Conservation (phyloP, 2,113 vertebrate genomes). For the Diphyllodes magnificus region DNA sequence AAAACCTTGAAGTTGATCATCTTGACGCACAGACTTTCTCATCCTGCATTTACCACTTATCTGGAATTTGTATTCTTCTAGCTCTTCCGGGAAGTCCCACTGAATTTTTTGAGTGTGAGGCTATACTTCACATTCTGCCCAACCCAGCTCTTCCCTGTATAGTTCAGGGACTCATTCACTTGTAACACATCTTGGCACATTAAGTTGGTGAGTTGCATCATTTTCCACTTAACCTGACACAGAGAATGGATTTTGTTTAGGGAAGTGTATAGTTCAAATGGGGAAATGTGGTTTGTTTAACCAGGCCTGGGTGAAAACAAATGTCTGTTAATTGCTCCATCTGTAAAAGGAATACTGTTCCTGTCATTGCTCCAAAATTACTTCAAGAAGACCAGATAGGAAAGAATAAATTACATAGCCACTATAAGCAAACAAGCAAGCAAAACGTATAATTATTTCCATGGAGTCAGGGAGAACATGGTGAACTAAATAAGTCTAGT, state of each 20-base stretch:
- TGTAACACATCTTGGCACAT: background rate
- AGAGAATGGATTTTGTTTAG: background rate
- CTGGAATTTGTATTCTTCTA: fast-evolving
- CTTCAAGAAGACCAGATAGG: background rate
- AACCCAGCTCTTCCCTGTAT: background rate
- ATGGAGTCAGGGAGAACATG: background rate
- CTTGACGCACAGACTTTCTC: background rate
- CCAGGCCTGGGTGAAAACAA: background rate
- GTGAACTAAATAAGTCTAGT: background rate
- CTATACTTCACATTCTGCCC: background rate
- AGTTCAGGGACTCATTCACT: background rate
- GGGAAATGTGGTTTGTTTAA: background rate
- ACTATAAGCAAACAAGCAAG: background rate
- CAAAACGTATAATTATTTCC: background rate
- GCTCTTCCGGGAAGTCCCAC: background rate
- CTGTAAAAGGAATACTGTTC: background rate
- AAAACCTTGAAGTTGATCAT: background rate
- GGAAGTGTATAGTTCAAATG: background rate
- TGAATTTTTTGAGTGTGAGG: background rate
- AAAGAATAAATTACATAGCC: background rate
- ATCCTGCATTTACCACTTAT: background rate
- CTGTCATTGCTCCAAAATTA: background rate
- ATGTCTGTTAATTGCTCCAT: background rate
- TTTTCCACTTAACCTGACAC: background rate
- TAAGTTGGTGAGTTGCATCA: background rate